These are phyloP conservation scores for Dermolepida albohirtum DNA, from an alignment of 2,888 invertebrate species.

Conservation along the genomic window DNA sequence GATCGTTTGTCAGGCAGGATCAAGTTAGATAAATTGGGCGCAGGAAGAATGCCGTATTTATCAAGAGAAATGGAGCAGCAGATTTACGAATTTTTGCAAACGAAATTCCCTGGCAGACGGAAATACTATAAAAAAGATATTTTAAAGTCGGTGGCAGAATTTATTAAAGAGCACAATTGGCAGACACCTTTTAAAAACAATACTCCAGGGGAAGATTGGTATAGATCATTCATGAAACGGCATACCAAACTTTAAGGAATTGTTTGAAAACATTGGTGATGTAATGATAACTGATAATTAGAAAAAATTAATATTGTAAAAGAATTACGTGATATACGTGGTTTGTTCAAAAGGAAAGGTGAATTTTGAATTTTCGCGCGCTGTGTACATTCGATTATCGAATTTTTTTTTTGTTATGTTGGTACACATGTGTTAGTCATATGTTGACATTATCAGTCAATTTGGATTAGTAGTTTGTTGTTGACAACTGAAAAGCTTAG, in stretches of 20 bases:
- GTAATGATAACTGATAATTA: too few species aligned
- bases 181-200: conserved; percentile 6
- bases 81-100: not conserved
- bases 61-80: conserved; percentile 2
- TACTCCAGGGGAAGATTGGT: conserved; percentile 6
- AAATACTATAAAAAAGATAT: not conserved
- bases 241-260: not conserved
- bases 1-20: not conserved
- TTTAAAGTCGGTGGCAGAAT: conserved; percentile 1
- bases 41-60: not conserved
- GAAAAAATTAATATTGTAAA: too few species aligned
- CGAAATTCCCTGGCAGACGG: not conserved
- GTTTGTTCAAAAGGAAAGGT: too few species aligned
- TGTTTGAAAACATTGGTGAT: too few species aligned
- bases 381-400: too few species aligned
- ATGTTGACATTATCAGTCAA: too few species aligned
- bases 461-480: too few species aligned
- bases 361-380: too few species aligned
- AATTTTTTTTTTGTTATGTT: too few species aligned
- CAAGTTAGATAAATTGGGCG: not conserved
- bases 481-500: too few species aligned
- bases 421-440: too few species aligned
- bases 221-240: not conserved
- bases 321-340: too few species aligned
- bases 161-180: conserved; percentile 9